A percentile compares a stretch with the other conserved stretches of the same genome.
These are phyloP conservation scores for Hirundo rustica DNA, from an alignment of 2,797 vertebrate genomes.

Conservation along the genomic window DNA sequence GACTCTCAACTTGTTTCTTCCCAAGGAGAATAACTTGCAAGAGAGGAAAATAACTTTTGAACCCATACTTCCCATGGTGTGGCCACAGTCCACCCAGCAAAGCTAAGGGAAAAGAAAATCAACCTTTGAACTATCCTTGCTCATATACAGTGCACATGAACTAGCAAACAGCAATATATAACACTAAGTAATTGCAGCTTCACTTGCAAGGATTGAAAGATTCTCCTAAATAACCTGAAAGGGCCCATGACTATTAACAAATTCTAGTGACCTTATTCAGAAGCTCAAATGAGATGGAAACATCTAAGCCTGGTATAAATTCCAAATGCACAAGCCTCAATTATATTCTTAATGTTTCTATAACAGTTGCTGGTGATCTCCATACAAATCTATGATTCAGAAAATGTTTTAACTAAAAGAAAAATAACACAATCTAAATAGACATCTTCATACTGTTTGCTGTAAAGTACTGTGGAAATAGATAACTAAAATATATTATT, in stretches of 20 bases:
- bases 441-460: background rate
- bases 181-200: background rate
- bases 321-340: background rate
- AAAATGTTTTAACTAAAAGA: background rate
- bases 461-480: slow-evolving; percentile 6
- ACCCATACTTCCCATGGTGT: slow-evolving; percentile 15
- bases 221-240: background rate
- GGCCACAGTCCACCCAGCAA: slow-evolving; percentile 9
- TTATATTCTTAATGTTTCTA: background rate
- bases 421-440: background rate
- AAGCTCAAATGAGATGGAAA: background rate
- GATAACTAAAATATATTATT: background rate
- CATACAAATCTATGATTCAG: background rate
- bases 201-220: background rate
- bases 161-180: background rate
- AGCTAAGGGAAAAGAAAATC: background rate
- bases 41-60: slow-evolving; percentile 47
- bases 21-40: slow-evolving; percentile 22
- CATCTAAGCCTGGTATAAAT: background rate
- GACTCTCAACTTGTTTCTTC: slow-evolving; percentile 8
- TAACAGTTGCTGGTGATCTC: background rate
- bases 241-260: background rate
- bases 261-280: background rate
- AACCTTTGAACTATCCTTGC: background rate
- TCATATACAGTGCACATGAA: background rate